Base-by-base conservation (phyloP, 2,888 invertebrate species). In the Anarsia innoxiella region DNA sequence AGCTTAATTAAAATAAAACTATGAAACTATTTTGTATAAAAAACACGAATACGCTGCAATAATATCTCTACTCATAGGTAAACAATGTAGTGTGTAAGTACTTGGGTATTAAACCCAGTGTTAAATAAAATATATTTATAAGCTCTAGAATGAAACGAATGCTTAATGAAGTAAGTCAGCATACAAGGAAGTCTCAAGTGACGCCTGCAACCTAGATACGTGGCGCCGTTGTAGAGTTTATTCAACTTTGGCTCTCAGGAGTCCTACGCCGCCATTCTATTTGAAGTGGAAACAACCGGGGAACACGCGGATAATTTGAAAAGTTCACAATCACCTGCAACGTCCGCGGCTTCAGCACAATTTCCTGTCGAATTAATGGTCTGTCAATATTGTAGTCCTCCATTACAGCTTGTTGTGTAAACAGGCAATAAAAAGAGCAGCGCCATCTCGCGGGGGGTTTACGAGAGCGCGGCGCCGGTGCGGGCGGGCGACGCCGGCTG, bases 341-440 rank as follows among this genome's bases (percentile, higher is more conserved):
- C 56, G 62, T 64, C 56, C 64, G 71, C 76, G 61, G 65, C 62
- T 75, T 75, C 82, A 78, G 82, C 80, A 76, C 82, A 79, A 79
- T 84, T 78, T 83, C 75, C 80, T 82, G 68, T 59, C 66, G 80
- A 83, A 84, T 80, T 84, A 83, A 84, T 82, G 83, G 73, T 82
- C 73, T 83, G 84, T 80, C 84, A 82, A 84, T 84, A 83, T 78
- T 80, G 77, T 70, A 74, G 68, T 68, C 70, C 67, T 75, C 76
- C 70, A 77, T 78, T 79, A 78, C 69, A 66, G 75, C 69, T 70
- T 74, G 75, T 74, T 75, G 77, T 72, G 76, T 72, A 66, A 80
- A 75, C 77, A 56, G 55, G 65, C 70, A 66, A 72, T 82, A 73
- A 80, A 77, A 68, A 67, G 63, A 59, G 56, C 72, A 73, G 48